These are phyloP conservation scores for Mesorhabditis spiculigera DNA, from an alignment of 2,888 invertebrate species.

Conservation along the genomic window DNA sequence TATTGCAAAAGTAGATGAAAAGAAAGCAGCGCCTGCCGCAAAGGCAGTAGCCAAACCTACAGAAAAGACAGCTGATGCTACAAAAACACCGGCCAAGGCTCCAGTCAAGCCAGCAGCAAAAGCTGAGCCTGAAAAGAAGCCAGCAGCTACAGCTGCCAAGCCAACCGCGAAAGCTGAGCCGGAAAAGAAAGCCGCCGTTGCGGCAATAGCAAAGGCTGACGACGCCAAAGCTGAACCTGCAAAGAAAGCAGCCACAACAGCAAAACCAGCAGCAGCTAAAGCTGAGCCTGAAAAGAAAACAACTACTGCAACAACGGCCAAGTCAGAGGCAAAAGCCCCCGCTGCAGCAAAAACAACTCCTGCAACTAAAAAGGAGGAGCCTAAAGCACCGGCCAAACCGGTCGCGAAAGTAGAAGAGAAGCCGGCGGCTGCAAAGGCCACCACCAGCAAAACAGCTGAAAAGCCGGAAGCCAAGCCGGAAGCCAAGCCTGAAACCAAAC, in stretches of 20 bases:
- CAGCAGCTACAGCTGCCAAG: neutral
- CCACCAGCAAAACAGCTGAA: neutral
- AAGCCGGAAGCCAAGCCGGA: neutral
- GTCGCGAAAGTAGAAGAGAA: neutral
- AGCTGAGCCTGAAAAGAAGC: constrained; percentile 2
- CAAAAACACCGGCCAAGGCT: neutral
- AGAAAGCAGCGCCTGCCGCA: neutral
- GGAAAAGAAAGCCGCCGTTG: neutral
- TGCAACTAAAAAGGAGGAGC: too few relatives aligned
- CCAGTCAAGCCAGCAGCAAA: constrained; percentile 1
- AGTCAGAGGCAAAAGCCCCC: too few relatives aligned
- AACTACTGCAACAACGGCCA: too few relatives aligned
- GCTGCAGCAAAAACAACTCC: too few relatives aligned
- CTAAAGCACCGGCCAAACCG: too few relatives aligned
- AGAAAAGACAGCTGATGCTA: neutral
- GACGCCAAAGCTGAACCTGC: neutral
- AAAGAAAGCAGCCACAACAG: neutral
- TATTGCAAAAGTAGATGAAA: neutral
- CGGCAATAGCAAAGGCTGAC: neutral
- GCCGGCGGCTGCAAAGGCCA: neutral
- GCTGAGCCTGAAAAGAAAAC: too few relatives aligned
- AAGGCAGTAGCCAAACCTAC: neutral
- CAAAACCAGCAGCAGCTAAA: too few relatives aligned
- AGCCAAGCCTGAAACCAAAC: too few relatives aligned
- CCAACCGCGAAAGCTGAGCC: neutral